Conservation (phyloP, 2,888 invertebrate genomes). For the Entomobrya proxima region DNA sequence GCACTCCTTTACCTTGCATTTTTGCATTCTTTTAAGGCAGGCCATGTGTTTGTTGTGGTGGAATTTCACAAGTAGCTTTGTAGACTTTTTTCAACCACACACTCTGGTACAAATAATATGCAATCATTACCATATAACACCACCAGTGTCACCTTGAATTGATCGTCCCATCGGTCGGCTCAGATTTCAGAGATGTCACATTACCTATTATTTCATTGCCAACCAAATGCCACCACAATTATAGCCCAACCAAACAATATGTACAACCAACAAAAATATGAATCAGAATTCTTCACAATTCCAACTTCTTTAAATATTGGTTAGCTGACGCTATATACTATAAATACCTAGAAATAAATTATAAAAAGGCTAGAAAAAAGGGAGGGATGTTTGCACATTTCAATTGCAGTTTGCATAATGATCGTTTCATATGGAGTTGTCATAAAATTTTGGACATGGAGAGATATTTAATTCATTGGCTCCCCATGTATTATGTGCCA, state of each 20-base stretch:
- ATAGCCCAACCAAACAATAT: neutral
- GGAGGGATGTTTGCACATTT: neutral
- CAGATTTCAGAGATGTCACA: constrained; percentile 24
- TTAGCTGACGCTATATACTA: too few relatives aligned
- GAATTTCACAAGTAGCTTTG: neutral
- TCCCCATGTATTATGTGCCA: neutral
- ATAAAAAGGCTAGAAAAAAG: too few relatives aligned
- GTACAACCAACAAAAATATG: neutral
- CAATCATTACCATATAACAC: neutral
- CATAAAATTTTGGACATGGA: constrained; percentile 30
- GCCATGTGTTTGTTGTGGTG: neutral
- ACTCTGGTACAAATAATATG: neutral
- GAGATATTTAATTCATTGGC: constrained; percentile 18
- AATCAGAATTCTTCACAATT: too few relatives aligned
- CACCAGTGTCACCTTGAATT: constrained; percentile 12
- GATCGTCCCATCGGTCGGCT: constrained; percentile 27
- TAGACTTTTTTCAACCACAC: neutral
- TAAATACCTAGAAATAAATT: too few relatives aligned
- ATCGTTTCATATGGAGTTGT: constrained; percentile 1
- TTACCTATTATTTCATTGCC: constrained; percentile 15
- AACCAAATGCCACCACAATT: neutral
- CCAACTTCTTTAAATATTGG: too few relatives aligned
- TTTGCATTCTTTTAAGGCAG: constrained; percentile 28
- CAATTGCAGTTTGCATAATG: constrained; percentile 22
- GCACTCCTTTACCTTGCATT: neutral